These are phyloP conservation scores for Probosciger aterrimus DNA, from an alignment of 2,113 vertebrate genomes.

Conservation along the genomic window DNA sequence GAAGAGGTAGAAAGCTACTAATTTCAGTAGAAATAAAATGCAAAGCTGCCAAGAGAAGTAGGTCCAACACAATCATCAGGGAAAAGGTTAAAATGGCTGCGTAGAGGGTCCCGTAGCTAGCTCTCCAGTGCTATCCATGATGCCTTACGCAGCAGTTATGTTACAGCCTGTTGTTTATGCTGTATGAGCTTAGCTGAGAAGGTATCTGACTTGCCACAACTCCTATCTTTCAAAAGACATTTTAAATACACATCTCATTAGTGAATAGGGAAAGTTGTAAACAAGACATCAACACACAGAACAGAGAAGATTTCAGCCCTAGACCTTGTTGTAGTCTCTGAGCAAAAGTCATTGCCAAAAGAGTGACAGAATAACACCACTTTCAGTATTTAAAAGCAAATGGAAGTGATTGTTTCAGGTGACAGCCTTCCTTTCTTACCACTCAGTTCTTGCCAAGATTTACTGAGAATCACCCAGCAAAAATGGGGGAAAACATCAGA, in stretches of 20 bases:
- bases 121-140: neutral
- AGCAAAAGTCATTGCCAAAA: neutral
- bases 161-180: neutral
- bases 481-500: neutral
- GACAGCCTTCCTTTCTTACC: neutral
- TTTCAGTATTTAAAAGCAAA: neutral
- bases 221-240: neutral
- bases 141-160: rapidly evolving
- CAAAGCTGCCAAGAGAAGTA: neutral
- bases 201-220: neutral
- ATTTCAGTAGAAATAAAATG: neutral
- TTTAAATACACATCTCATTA: neutral
- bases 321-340: neutral
- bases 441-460: neutral
- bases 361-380: neutral
- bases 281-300: neutral
- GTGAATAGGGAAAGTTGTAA: neutral
- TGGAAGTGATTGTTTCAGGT: rapidly evolving
- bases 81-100: neutral
- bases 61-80: neutral
- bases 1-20: neutral
- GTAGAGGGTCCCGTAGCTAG: rapidly evolving
- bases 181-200: neutral
- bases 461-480: neutral
- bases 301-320: neutral